These are phyloP conservation scores for Choreutis nemorana DNA, from an alignment of 2,888 invertebrate genomes.

Conservation along the genomic window DNA sequence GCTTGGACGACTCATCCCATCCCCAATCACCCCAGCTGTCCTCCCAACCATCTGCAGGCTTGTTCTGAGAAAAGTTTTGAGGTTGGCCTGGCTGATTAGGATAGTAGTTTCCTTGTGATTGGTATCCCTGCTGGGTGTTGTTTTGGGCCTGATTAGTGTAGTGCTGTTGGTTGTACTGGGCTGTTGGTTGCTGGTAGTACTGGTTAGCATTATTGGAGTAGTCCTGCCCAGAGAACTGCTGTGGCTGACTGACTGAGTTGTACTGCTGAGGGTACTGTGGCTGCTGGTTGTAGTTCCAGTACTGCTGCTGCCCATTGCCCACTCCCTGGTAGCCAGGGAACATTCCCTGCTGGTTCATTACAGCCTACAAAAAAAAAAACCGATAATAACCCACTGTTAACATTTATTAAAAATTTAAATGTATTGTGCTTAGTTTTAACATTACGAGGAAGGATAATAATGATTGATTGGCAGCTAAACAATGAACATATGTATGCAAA, in stretches of 20 bases:
- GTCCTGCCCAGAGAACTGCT: too few species aligned
- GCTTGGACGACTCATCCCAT: conserved; percentile 64
- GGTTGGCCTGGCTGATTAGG: conserved; percentile 29
- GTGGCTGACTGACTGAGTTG: conserved; percentile 38
- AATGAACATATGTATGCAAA: conserved; percentile 1
- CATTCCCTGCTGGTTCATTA: conserved; percentile 41
- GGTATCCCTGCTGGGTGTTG: conserved; percentile 29
- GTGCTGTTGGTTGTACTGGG: conserved; percentile 31
- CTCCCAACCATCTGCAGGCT: conserved; percentile 41
- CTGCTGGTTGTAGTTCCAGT: conserved; percentile 31
- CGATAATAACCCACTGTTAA: too few species aligned
- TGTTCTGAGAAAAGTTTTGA: conserved; percentile 24
- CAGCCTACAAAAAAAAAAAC: conserved; percentile 30
- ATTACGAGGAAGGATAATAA: too few species aligned
- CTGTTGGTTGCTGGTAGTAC: conserved; percentile 26
- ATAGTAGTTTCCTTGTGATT: conserved; percentile 33
- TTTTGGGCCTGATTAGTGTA: conserved; percentile 30
- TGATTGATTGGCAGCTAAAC: background rate
- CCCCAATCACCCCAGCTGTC: conserved; percentile 69
- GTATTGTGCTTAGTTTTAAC: too few species aligned
- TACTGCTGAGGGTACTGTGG: conserved; percentile 27
- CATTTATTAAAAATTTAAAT: too few species aligned
- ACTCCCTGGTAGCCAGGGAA: conserved; percentile 34
- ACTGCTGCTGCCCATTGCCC: conserved; percentile 30
- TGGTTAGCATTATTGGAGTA: conserved; percentile 39